Evolutionary conservation across 2,888 invertebrate species (phyloP).

Genomic region (Apamea anceps): DNA sequence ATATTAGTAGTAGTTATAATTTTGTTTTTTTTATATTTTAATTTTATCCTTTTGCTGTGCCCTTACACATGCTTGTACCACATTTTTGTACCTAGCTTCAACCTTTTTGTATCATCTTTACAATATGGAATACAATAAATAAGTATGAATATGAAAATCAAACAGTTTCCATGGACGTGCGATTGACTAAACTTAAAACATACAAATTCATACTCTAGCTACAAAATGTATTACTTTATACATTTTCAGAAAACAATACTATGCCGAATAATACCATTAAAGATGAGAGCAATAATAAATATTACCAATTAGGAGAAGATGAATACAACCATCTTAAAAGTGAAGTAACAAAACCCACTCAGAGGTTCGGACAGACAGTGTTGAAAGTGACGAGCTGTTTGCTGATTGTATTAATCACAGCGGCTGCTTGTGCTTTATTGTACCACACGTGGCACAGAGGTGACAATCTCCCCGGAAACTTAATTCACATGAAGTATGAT

Average conservation of each 20-base stretch:
- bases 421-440: constrained; percentile 1
- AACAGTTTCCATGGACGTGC: not conserved
- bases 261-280: constrained; percentile 33
- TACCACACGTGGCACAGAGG: constrained; percentile 16
- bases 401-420: constrained; percentile 14
- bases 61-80: not conserved
- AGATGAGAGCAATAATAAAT: constrained; percentile 37
- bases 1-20: not conserved
- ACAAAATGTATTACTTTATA: not conserved
- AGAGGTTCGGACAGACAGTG: not conserved
- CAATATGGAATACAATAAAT: not conserved
- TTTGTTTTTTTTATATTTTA: too few relatives aligned
- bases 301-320: constrained; percentile 26
- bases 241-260: constrained; percentile 41
- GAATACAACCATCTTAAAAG: not conserved
- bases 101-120: not conserved
- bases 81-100: not conserved
- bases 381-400: constrained; percentile 10
- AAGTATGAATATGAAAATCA: not conserved
- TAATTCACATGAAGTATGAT: not conserved
- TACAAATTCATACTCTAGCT: not conserved
- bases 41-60: not conserved
- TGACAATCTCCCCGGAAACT: not conserved
- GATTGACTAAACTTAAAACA: not conserved
- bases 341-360: not conserved